Base-by-base conservation (phyloP, 2,797 vertebrate genomes). In the Peromyscus nudipes region DNA sequence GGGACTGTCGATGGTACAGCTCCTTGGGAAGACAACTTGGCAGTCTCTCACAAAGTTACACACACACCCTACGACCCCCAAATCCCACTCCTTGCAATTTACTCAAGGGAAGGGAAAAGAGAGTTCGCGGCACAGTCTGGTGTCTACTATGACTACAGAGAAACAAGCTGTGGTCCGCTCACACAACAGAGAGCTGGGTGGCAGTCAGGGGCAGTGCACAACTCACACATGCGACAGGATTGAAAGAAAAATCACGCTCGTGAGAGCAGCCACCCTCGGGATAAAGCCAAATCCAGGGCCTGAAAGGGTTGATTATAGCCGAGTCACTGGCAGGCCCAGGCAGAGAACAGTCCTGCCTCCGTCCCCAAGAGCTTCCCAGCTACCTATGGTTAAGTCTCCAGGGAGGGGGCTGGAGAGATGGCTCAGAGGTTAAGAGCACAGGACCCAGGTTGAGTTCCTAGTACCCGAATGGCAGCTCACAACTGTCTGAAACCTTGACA, bases 81-180 rank as follows among this genome's bases (percentile, higher is more conserved):
- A 96, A 97, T 76, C 95, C 96, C 76, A 95, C 92, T 93, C 91
- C 86, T 80, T 77, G 85, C 85, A 92, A 94, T 91, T 80, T 76
- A 94, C 90, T 83, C 92, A 89, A 94, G 90, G 94, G 92, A 95
- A 94, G 93, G 52, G 71, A 93, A 82, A 96, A 95, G 69, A 84
- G 93, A 62, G 81, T 31, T 83, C 49, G 57, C 17, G 34, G 85
- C 60, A 73, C 81, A 49, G 25, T 12, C 71, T 17, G 37, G 57
- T 23, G 29, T 86, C 37, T 23, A 55, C 11, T 57, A 60, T 10
- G 52, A 55, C 46, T 71, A 37, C 76, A 19, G 77, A 64, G 82
- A 83, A 77, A 65, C 77, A 14, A 34, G 91, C 1, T 75, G 62
- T 8, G 34, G 84, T 29, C 27, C 5, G 29, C 25, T 90, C 89